Evolutionary conservation across 2,113 vertebrate species (phyloP), one percentile per base, ranked within the genome.

Genomic region (Syngnathoides biaculeatus): DNA sequence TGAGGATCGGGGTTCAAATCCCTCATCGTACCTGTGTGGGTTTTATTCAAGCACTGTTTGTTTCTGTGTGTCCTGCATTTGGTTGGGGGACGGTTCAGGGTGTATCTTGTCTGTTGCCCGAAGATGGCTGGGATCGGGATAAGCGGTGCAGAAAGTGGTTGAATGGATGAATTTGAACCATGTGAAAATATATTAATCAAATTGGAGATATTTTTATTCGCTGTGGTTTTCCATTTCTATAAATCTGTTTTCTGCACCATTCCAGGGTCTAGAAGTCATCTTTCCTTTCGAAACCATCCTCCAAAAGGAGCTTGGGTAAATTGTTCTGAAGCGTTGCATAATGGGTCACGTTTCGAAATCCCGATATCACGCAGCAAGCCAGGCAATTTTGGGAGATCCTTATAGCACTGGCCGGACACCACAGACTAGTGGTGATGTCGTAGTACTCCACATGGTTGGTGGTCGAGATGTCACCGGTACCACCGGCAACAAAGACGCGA

Each of bases 361-460:
- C 91, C 0, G 88, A 87, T 17, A 96, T 90, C 64, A 94, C 92
- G 0, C 94, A 96, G 90, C 95, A 97, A 88, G 93, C 87, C 72
- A 96, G 78, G 0, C 92, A 93, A 0, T 94, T 94, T 47, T 94
- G 93, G 81, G 79, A 84, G 12, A 93, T 58, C 2, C 77, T 45
- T 94, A 96, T 94, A 79, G 92, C 69, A 0, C 85, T 27, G 0
- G 82, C 84, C 0, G 89, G 81, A 0, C 81, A 79, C 96, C 96
- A 96, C 72, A 89, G 74, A 0, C 92, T 82, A 0, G 83, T 79
- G 5, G 73, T 73, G 1, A 84, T 5, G 3, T 91, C 69, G 0
- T 88, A 90, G 61, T 0, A 80, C 13, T 91, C 89, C 0, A 76
- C 83, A 0, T 68, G 12, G n/a, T 0, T 60, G 20, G 14, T 74